Conservation (phyloP, 2,888 invertebrate species). For the Nemurella pictetii region DNA sequence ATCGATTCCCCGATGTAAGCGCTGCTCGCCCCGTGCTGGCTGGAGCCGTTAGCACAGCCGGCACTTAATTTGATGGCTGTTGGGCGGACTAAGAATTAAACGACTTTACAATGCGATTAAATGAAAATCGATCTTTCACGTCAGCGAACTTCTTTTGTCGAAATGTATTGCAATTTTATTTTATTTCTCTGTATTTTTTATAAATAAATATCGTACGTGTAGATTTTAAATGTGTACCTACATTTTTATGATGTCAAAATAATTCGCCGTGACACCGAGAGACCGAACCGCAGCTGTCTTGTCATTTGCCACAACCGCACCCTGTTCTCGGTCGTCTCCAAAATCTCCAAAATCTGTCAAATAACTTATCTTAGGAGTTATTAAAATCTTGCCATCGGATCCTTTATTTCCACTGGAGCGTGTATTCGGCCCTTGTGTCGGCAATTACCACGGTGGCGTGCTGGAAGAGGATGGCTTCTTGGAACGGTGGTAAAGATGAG, state of each 20-base stretch:
- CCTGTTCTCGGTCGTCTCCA: not conserved
- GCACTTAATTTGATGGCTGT: not conserved
- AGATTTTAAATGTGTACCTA: no score
- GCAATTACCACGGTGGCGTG: not conserved
- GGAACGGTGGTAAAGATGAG: not conserved
- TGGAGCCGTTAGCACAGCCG: not conserved
- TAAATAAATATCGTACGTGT: no score
- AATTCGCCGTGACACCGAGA: not conserved
- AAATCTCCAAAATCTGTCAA: not conserved
- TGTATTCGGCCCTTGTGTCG: not conserved
- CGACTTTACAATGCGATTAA: not conserved
- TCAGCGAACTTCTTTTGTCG: not conserved
- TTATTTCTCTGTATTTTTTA: no score
- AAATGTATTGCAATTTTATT: no score
- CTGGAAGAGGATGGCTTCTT: not conserved
- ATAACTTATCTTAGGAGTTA: not conserved
- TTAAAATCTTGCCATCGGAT: not conserved
- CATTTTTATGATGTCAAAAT: not conserved
- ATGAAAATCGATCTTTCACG: conserved; percentile 2
- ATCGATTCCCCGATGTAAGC: not conserved
- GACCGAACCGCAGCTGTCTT: not conserved
- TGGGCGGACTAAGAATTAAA: not conserved
- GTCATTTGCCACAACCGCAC: not conserved
- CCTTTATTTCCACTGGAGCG: not conserved
- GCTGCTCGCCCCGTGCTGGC: not conserved